Conservation (phyloP, 2,888 invertebrate genomes). For the Scelioninae gen. 2 region DNA sequence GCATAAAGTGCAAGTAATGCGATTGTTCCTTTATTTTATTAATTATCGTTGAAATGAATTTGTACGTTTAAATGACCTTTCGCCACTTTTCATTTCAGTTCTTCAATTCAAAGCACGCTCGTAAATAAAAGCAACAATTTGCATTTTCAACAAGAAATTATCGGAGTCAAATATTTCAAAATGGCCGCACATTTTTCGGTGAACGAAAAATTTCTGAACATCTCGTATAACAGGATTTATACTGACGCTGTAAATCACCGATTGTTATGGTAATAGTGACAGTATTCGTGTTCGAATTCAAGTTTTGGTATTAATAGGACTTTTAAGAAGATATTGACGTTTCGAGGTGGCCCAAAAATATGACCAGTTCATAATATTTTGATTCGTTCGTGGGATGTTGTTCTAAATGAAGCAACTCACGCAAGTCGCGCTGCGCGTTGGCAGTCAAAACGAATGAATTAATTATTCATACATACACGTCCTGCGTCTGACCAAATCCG, state of each 20-base stretch:
- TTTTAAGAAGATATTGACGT: slow-evolving; percentile 52
- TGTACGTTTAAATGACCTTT: background rate
- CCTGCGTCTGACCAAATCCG: slow-evolving; percentile 67
- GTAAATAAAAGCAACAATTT: slow-evolving; percentile 12
- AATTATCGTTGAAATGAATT: background rate
- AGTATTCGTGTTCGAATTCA: slow-evolving; percentile 42
- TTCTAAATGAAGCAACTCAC: slow-evolving; percentile 40
- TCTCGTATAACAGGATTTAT: slow-evolving; percentile 47
- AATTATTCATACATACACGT: slow-evolving; percentile 73
- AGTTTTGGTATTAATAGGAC: slow-evolving; percentile 43
- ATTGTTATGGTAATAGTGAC: slow-evolving; percentile 60
- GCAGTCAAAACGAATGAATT: slow-evolving; percentile 66
- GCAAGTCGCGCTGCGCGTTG: slow-evolving; percentile 54
- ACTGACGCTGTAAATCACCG: slow-evolving; percentile 56
- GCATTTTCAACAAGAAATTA: slow-evolving; percentile 30
- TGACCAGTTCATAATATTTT: slow-evolving; percentile 4
- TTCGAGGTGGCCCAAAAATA: slow-evolving; percentile 26
- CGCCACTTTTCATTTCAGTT: background rate
- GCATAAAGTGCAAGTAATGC: too few species aligned
- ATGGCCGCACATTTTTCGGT: slow-evolving; percentile 12
- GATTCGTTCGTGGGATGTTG: slow-evolving; percentile 8
- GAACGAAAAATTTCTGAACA: slow-evolving; percentile 32
- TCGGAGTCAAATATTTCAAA: slow-evolving; percentile 3
- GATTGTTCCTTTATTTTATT: too few species aligned
- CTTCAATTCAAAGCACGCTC: background rate